Evolutionary conservation across 2,797 vertebrate species (phyloP).

Genomic region (Hoplostethus mediterraneus): DNA sequence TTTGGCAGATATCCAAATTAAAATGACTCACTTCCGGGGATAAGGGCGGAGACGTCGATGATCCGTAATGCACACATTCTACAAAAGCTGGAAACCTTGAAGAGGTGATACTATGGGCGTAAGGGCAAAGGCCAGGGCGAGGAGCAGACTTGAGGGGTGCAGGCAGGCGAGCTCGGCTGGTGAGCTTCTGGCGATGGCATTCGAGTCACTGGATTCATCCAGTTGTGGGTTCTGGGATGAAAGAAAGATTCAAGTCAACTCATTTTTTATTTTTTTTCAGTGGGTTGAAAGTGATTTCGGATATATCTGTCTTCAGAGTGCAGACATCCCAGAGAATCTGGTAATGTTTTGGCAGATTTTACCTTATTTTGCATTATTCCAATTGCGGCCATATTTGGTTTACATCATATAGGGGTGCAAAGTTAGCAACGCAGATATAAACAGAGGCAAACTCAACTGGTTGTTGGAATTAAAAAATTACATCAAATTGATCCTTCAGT

Average conservation of each 20-base stretch:
- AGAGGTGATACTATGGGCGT: constrained; percentile 28
- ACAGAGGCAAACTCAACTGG: no score
- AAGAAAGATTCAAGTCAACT: constrained; percentile 1
- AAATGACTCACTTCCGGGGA: constrained; percentile 36
- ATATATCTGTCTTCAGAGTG: no score
- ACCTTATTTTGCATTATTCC: no score
- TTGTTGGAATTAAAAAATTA: no score
- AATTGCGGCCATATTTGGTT: no score
- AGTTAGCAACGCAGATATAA: no score
- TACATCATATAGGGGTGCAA: no score
- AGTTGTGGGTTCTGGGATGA: constrained; percentile 76
- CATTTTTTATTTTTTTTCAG: background rate
- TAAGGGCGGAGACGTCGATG: constrained; percentile 8
- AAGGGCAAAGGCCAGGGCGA: constrained; percentile 53
- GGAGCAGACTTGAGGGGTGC: constrained; percentile 47
- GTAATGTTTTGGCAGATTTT: no score
- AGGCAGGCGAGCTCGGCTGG: constrained; percentile 35
- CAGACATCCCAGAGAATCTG: no score
- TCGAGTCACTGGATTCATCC: constrained; percentile 74
- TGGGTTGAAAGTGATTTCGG: no score
- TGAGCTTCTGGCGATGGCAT: constrained; percentile 76
- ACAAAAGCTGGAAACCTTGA: constrained; percentile 45
- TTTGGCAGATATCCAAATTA: constrained; percentile 46
- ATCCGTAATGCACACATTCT: constrained; percentile 26
- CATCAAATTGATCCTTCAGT: no score